Conservation (phyloP, 2,888 invertebrate species). For the Acrobasis repandana region DNA sequence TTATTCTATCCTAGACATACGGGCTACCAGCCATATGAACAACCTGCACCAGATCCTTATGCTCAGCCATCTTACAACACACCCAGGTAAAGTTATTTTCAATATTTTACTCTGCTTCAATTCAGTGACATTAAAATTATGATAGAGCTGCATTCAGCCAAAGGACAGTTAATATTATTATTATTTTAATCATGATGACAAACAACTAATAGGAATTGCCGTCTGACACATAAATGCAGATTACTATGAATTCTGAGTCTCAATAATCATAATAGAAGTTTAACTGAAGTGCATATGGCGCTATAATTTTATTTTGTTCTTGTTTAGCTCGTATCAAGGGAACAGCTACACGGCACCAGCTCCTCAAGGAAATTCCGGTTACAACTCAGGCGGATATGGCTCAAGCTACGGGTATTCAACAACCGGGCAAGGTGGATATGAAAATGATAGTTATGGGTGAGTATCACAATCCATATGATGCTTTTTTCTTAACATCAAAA, state of each 20-base stretch:
- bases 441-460: constrained; percentile 71
- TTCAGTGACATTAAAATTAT: too few relatives aligned
- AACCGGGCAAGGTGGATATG: constrained; percentile 60
- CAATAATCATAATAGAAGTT: not conserved
- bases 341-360: constrained; percentile 62
- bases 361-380: constrained; percentile 53
- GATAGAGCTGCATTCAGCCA: too few relatives aligned
- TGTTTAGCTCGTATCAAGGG: constrained; percentile 65
- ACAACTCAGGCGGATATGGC: constrained; percentile 62
- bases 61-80: constrained; percentile 63
- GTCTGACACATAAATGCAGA: constrained; percentile 78
- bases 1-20: constrained; percentile 55
- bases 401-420: constrained; percentile 70
- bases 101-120: not conserved
- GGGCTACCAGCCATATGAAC: constrained; percentile 73
- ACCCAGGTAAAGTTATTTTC: constrained; percentile 51
- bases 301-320: not conserved
- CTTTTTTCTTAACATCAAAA: too few relatives aligned
- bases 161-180: too few relatives aligned
- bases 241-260: constrained; percentile 55
- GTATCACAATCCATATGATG: constrained; percentile 24
- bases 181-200: constrained; percentile 2
- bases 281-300: not conserved
- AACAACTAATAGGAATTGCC: constrained; percentile 73
- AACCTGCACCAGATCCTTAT: constrained; percentile 64